phyloP scores from a whole-genome alignment of 2,888 invertebrate genomes.

The Hanleya hanleyi region DNA sequence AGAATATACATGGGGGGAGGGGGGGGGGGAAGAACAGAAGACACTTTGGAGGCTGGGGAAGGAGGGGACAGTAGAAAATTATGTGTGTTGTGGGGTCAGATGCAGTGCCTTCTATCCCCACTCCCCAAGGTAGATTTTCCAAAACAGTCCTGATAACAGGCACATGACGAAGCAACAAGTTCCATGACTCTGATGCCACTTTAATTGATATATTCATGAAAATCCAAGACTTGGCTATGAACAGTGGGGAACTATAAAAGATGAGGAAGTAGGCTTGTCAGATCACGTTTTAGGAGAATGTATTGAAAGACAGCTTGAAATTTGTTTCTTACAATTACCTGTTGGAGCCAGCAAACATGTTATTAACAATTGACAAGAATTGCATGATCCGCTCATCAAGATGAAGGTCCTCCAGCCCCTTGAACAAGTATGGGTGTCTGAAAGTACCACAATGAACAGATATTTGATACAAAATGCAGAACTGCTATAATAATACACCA shows the following conservation, averaged over 20 bases:
- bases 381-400: conserved; percentile 99
- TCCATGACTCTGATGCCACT: neutral
- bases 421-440: conserved; percentile 81
- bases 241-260: neutral
- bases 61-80: too few species aligned
- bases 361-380: conserved; percentile 91
- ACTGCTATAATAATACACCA: too few species aligned
- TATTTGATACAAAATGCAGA: too few species aligned
- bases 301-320: neutral
- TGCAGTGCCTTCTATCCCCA: too few species aligned
- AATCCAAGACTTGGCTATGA: neutral
- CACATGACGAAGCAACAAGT: too few species aligned
- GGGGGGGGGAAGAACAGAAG: neutral
- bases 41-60: neutral
- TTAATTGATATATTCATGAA: neutral
- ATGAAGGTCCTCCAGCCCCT: conserved; percentile 98
- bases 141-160: too few species aligned
- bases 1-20: neutral
- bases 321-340: too few species aligned
- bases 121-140: too few species aligned
- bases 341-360: conserved; percentile 83
- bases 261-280: neutral
- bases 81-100: too few species aligned
- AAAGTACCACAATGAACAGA: too few species aligned
- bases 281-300: neutral